Evolutionary conservation across 2,113 vertebrate genomes (phyloP).

Genomic region (Caloenas nicobarica): DNA sequence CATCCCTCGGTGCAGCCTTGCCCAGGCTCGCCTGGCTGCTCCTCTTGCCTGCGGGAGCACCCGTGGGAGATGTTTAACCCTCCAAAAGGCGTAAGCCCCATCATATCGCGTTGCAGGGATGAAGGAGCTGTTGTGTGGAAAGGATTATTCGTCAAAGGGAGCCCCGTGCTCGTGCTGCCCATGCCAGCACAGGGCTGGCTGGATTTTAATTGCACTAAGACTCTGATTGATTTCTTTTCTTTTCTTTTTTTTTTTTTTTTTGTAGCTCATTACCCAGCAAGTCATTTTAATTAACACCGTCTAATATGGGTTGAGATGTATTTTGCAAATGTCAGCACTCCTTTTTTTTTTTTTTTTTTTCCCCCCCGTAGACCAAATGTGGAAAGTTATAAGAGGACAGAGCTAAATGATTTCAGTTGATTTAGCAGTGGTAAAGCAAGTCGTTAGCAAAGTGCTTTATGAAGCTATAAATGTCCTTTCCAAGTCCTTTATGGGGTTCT

Average conservation of each 20-base stretch:
- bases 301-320: not conserved
- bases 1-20: no score
- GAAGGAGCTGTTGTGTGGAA: not conserved
- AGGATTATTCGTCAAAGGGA: not conserved
- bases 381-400: not conserved
- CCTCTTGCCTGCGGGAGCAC: accelerated
- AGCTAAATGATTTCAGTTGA: not conserved
- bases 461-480: slow-evolving; percentile 32
- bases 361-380: not conserved
- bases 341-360: not conserved
- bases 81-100: accelerated
- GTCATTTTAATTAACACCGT: slow-evolving; percentile 64
- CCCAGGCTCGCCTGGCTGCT: not conserved
- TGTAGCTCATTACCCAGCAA: slow-evolving; percentile 15
- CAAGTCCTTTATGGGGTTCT: not conserved
- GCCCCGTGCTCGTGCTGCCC: not conserved
- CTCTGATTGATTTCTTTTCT: slow-evolving; percentile 2
- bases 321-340: slow-evolving; percentile 59
- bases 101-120: accelerated
- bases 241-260: not conserved
- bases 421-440: slow-evolving; percentile 23
- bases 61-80: accelerated
- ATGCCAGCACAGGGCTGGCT: accelerated
- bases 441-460: slow-evolving; percentile 48
- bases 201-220: not conserved